Evolutionary conservation across 2,797 vertebrate species (phyloP).

Genomic region (Hirundo rustica): DNA sequence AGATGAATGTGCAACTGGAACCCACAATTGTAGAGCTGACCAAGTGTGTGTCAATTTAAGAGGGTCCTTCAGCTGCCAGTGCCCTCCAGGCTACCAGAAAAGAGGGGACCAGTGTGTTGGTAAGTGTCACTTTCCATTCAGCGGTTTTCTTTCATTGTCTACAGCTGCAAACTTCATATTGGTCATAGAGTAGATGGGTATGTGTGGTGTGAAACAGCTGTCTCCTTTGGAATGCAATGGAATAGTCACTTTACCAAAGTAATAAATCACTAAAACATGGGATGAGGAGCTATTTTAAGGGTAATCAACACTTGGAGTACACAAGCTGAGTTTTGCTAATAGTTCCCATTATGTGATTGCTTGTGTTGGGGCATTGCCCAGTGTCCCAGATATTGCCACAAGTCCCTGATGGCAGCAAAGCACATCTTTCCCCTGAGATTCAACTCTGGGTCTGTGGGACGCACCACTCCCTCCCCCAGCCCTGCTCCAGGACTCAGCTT

Average conservation of each 20-base stretch:
- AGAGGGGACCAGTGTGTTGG: constrained; percentile 91
- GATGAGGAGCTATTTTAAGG: neutral
- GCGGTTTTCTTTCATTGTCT: neutral
- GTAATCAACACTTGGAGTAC: neutral
- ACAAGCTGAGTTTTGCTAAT: neutral
- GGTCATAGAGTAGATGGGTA: neutral
- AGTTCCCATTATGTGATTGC: neutral
- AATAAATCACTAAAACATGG: neutral
- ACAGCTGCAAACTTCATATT: neutral
- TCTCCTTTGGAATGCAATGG: neutral
- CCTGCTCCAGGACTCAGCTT: neutral
- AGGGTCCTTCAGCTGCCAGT: constrained; percentile 91
- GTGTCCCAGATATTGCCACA: neutral
- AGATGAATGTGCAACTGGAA: constrained; percentile 88
- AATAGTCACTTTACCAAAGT: neutral
- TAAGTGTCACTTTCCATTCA: constrained; percentile 69
- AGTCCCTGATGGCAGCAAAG: neutral
- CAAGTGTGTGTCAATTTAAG: constrained; percentile 91
- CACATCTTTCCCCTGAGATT: neutral
- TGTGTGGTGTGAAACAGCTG: neutral
- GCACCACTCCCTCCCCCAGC: neutral
- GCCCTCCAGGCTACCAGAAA: constrained; percentile 87
- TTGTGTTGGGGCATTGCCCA: neutral
- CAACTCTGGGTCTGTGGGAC: neutral
- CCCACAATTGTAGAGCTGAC: constrained; percentile 87